Conservation (phyloP, 2,888 invertebrate species). For the Odontothrips loti region DNA sequence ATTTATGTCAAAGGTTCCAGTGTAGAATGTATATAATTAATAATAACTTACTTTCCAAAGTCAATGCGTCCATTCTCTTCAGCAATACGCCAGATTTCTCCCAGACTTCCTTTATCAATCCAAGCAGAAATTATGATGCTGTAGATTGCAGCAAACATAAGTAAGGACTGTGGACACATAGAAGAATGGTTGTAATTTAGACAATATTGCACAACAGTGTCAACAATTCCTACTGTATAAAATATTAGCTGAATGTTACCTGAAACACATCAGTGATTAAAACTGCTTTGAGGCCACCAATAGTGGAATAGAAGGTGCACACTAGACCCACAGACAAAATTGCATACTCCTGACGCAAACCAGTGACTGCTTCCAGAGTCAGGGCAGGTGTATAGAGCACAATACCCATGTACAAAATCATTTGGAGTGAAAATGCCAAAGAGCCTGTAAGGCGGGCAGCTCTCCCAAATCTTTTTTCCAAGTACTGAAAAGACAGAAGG, state of each 20-base stretch:
- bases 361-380: constrained; percentile 63
- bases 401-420: constrained; percentile 85
- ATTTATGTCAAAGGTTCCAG: not conserved
- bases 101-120: constrained; percentile 64
- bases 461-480: constrained; percentile 80
- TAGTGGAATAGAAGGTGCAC: constrained; percentile 49
- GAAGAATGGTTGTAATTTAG: not conserved
- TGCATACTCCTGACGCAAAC: constrained; percentile 48
- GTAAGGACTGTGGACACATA: constrained; percentile 51
- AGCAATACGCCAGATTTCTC: constrained; percentile 67
- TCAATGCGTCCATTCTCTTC: constrained; percentile 64
- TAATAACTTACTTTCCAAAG: constrained; percentile 49
- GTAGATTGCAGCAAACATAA: constrained; percentile 81
- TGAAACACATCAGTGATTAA: constrained; percentile 49
- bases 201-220: too few species aligned
- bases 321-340: constrained; percentile 50
- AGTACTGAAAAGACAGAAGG: constrained; percentile 60
- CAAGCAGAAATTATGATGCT: constrained; percentile 71
- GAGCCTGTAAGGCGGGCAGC: constrained; percentile 72
- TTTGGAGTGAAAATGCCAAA: constrained; percentile 79
- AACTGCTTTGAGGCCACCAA: constrained; percentile 51
- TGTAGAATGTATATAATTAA: not conserved
- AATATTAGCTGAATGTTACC: constrained; percentile 37
- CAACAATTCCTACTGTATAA: not conserved
- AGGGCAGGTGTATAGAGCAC: constrained; percentile 91